Conservation (phyloP, 2,113 vertebrate species). For the Hippocampus zosterae region DNA sequence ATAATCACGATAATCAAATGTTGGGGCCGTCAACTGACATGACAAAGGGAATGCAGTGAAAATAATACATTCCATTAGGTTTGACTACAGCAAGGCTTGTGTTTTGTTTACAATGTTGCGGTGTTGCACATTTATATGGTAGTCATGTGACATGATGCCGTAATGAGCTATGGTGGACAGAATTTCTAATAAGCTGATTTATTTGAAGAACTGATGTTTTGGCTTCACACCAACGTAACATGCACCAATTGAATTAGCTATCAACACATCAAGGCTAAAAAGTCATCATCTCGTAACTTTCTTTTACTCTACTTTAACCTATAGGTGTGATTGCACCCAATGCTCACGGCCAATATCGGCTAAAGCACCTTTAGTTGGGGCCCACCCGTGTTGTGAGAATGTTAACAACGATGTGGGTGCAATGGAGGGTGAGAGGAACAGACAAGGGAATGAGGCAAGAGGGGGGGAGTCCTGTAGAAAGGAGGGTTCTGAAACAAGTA, state of each 20-base stretch:
- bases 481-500: constrained; percentile 24
- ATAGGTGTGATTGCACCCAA: constrained; percentile 30
- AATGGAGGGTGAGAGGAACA: constrained; percentile 16
- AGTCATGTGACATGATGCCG: background rate
- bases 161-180: background rate
- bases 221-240: background rate
- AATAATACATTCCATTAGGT: background rate
- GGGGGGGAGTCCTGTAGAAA: constrained; percentile 7
- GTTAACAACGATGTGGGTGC: constrained; percentile 1
- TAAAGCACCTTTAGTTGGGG: constrained; percentile 7
- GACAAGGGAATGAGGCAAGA: constrained; percentile 10
- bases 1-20: too few species aligned
- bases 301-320: constrained; percentile 16
- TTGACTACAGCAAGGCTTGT: background rate
- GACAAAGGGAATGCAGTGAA: background rate
- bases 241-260: background rate
- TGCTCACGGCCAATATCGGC: constrained; percentile 23
- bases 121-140: background rate
- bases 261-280: background rate
- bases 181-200: background rate
- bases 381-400: constrained; percentile 16
- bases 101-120: background rate
- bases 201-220: background rate
- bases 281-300: background rate
- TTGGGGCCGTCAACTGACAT: background rate